Evolutionary conservation across 1,140 invertebrate genomes (phyloP).

Genomic region (Calephelis nemesis): DNA sequence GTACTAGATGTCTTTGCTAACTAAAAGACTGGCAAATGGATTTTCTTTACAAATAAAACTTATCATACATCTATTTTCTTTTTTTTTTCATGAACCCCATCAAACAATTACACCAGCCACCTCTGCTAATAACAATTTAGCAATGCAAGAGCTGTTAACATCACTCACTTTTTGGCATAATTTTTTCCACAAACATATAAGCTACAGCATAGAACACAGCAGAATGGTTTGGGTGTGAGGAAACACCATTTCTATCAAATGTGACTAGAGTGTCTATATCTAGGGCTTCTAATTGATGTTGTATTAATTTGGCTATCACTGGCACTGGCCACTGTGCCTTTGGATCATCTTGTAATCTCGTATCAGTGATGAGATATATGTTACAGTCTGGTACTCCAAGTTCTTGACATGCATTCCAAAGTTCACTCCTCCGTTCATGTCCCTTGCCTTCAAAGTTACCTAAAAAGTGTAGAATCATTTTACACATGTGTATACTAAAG

Average conservation of each 20-base stretch:
- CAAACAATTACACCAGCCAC: no score
- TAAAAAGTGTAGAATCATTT: slow-evolving; percentile 50
- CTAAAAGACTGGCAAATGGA: no score
- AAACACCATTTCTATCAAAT: slow-evolving; percentile 95
- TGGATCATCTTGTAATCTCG: slow-evolving; percentile 87
- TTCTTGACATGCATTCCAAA: slow-evolving; percentile 87
- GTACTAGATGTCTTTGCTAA: no score
- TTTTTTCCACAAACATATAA: slow-evolving; percentile 86
- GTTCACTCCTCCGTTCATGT: slow-evolving; percentile 84
- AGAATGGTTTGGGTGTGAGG: slow-evolving; percentile 93
- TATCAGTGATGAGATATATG: slow-evolving; percentile 85
- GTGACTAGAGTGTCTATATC: slow-evolving; percentile 93
- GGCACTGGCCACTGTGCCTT: slow-evolving; percentile 87
- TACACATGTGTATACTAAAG: no score
- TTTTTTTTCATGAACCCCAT: no score
- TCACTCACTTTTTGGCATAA: slow-evolving; percentile 82
- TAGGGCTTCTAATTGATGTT: slow-evolving; percentile 85
- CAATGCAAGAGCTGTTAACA: background rate
- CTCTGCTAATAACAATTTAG: background rate
- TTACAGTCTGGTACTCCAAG: slow-evolving; percentile 89
- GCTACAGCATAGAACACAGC: slow-evolving; percentile 89
- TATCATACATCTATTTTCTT: no score
- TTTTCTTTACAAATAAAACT: no score
- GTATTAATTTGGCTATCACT: slow-evolving; percentile 85
- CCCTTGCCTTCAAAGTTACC: slow-evolving; percentile 88